Percentiles rank a stretch among this genome's conserved stretches.
Evolutionary conservation across 2,888 invertebrate species (phyloP).

Genomic region (Euplexia lucipara): DNA sequence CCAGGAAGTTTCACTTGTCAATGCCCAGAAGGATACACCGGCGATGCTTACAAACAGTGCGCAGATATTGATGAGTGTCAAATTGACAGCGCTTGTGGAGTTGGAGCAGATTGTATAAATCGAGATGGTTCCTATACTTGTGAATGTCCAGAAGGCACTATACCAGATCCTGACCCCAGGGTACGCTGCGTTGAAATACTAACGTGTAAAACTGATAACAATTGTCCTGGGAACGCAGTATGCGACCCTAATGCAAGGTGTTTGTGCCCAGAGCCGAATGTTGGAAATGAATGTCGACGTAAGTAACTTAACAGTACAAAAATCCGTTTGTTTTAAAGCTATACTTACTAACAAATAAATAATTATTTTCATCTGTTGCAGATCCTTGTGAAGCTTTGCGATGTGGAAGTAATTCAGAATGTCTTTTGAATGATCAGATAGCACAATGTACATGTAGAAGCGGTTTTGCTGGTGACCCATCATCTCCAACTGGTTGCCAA

Average conservation of each 20-base stretch:
- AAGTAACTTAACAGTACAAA: conserved; percentile 81
- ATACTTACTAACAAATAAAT: conserved; percentile 4
- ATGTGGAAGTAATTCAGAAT: conserved; percentile 97
- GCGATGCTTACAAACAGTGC: conserved; percentile 96
- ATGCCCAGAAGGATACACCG: conserved; percentile 96
- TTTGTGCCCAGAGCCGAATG: conserved; percentile 97
- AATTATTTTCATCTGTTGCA: conserved; percentile 77
- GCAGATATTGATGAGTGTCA: conserved; percentile 96
- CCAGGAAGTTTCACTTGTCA: conserved; percentile 95
- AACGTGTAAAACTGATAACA: conserved; percentile 93
- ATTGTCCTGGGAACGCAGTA: conserved; percentile 97
- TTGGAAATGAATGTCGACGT: conserved; percentile 98
- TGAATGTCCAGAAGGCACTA: conserved; percentile 95
- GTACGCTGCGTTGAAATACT: conserved; percentile 96
- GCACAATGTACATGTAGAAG: conserved; percentile 96
- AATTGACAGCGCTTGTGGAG: conserved; percentile 93
- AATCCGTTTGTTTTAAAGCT: not conserved
- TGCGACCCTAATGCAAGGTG: conserved; percentile 95
- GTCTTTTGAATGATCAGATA: conserved; percentile 95
- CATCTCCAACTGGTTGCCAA: conserved; percentile 93
- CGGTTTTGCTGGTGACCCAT: conserved; percentile 94
- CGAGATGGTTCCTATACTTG: conserved; percentile 94
- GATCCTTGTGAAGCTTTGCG: conserved; percentile 97
- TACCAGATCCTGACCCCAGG: conserved; percentile 96
- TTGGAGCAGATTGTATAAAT: conserved; percentile 95